A percentile compares a stretch with the other conserved stretches of the same genome.
Conservation (phyloP, 2,113 vertebrate genomes). For the Phoxinus phoxinus region DNA sequence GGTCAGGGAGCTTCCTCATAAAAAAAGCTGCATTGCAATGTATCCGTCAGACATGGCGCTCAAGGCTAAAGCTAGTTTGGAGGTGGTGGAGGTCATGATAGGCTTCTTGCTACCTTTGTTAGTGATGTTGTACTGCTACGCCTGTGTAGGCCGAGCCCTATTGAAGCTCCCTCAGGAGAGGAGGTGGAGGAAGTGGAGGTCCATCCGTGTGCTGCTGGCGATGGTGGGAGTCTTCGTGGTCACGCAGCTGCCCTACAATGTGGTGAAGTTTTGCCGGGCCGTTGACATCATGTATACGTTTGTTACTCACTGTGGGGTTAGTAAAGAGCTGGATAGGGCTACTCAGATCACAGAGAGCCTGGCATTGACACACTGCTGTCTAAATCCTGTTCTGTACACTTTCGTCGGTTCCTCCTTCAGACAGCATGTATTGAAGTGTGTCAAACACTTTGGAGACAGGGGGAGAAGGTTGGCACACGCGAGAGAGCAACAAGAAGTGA, state of each 20-base stretch:
- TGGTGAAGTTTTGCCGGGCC: slow-evolving; percentile 83
- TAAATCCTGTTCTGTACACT: slow-evolving; percentile 89
- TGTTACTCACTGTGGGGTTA: slow-evolving; percentile 81
- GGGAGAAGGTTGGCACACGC: slow-evolving; percentile 44
- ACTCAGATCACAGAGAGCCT: slow-evolving; percentile 86
- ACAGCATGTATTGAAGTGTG: slow-evolving; percentile 79
- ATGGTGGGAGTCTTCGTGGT: slow-evolving; percentile 85
- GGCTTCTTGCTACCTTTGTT: slow-evolving; percentile 87
- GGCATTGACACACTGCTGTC: slow-evolving; percentile 88
- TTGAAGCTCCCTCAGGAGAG: slow-evolving; percentile 74
- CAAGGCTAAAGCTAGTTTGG: slow-evolving; percentile 77
- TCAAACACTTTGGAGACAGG: slow-evolving; percentile 73
- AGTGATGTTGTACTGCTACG: slow-evolving; percentile 87
- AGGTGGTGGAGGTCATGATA: slow-evolving; percentile 84
- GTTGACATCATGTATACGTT: slow-evolving; percentile 83
- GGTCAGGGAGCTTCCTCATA: slow-evolving; percentile 66
- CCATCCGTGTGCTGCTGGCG: slow-evolving; percentile 82
- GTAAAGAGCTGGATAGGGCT: slow-evolving; percentile 83
- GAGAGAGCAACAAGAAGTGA: slow-evolving; percentile 57
- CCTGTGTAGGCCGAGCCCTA: slow-evolving; percentile 73
- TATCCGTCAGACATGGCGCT: slow-evolving; percentile 76
- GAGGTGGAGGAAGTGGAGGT: slow-evolving; percentile 78
- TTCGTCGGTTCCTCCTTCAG: slow-evolving; percentile 88
- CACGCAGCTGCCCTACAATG: slow-evolving; percentile 91
- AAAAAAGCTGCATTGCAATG: slow-evolving; percentile 75